Evolutionary conservation across 2,797 vertebrate species (phyloP), one percentile per base, ranked within the genome.

Genomic region (Mus caroli): DNA sequence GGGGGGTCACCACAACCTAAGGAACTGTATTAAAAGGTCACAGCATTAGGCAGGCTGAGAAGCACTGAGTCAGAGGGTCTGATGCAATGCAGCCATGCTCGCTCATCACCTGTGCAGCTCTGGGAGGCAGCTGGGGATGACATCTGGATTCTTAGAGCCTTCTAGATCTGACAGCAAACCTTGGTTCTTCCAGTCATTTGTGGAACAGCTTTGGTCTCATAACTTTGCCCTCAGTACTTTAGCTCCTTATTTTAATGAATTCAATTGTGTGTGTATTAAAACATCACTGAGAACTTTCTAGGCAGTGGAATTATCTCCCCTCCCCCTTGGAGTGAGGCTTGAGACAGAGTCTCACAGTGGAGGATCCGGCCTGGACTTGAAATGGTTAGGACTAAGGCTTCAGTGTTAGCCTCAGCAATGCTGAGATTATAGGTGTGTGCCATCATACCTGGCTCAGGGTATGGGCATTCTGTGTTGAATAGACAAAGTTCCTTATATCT

Each of bases 221-320:
- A 67, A 83, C n/a, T 79, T 78, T 26, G 28, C 28, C 14, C 40
- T 78, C 34, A 40, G n/a, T 88, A 50, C 67, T 50, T 50, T 50
- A 91, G 58, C 46, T 46, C 28, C 24, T 92, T 77, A 64, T 88
- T 94, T 91, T 73, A 46, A 84, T 76, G 31, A 83, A 56, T 92
- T 52, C 19, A 13, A 40, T 69, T 34, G 28, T 46, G 40, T n/a
- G 31, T 40, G 12, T 56, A 26, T 56, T 60, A 20, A 71, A 64
- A 77, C 5, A 40, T 52, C 71, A 71, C 64, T 62, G 64, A 88
- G 84, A 64, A 80, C 34, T 73, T 82, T 50, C 58, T 73, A 85
- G 60, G 13, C 73, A 76, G 8, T 87, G 26, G 43, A 40, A 80
- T 76, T 77, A 14, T 43, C 37, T 84, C 8, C 15, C 9, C 15